A percentile compares a stretch with the other conserved stretches of the same genome.
Evolutionary conservation across 2,888 invertebrate genomes (phyloP).

Genomic region (Drosophila bunnanda): DNA sequence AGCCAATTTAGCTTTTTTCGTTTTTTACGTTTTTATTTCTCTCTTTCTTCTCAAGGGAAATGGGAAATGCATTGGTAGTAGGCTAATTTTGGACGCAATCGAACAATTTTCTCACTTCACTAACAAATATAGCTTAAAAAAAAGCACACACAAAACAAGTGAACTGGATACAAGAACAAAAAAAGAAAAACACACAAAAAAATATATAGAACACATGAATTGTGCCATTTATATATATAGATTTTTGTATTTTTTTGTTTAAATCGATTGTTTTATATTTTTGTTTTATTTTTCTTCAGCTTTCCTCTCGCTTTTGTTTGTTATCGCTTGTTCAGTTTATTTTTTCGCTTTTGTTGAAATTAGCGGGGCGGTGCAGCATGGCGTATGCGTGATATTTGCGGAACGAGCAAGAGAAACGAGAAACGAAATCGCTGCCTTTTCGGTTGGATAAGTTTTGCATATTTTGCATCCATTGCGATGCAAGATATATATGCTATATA

Average conservation of each 20-base stretch:
- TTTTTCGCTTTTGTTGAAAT: constrained; percentile 14
- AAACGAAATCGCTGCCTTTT: constrained; percentile 35
- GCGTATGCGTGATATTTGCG: constrained; percentile 62
- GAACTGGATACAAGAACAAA: constrained; percentile 1
- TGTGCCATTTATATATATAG: constrained; percentile 1
- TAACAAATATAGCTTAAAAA: constrained; percentile 26
- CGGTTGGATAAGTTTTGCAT: constrained; percentile 35
- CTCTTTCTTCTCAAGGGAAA: constrained; percentile 2
- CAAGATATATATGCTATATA: constrained; percentile 1
- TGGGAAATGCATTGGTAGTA: constrained; percentile 12
- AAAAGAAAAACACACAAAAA: not conserved
- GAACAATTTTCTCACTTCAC: constrained; percentile 41
- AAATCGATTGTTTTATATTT: constrained; percentile 19
- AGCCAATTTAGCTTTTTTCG: constrained; percentile 35
- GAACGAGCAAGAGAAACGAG: constrained; percentile 29
- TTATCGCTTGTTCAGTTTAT: not conserved
- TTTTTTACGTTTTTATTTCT: no score
- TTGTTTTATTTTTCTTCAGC: constrained; percentile 7
- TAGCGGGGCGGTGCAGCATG: constrained; percentile 46
- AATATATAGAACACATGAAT: not conserved
- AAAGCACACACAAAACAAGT: constrained; percentile 10
- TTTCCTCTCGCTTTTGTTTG: constrained; percentile 10
- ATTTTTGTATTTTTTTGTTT: constrained; percentile 16
- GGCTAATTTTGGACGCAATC: constrained; percentile 63
- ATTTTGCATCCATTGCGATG: constrained; percentile 17